phyloP scores from a whole-genome alignment of 2,888 invertebrate genomes.

The Perizoma flavofasciatum region DNA sequence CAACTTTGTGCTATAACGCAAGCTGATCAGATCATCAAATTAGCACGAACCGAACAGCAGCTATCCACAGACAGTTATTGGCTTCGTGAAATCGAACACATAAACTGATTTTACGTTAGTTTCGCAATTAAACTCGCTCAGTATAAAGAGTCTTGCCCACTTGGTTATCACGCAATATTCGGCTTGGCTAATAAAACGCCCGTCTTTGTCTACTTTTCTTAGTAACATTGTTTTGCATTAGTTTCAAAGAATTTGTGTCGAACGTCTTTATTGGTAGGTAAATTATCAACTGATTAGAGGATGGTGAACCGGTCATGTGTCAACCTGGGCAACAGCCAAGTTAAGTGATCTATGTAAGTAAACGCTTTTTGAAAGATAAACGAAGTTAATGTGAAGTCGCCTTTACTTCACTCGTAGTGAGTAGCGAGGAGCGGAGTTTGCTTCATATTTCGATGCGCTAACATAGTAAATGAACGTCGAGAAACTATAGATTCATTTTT shows the following conservation, averaged over 20 bases:
- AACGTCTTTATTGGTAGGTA: too few relatives aligned
- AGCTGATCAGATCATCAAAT: slow-evolving; percentile 15
- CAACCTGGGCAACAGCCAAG: too few relatives aligned
- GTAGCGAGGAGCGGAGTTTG: slow-evolving; percentile 5
- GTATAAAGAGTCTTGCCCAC: slow-evolving; percentile 4
- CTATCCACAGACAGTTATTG: slow-evolving; percentile 12
- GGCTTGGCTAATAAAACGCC: too few relatives aligned
- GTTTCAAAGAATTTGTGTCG: too few relatives aligned
- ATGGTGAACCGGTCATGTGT: too few relatives aligned
- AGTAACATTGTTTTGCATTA: too few relatives aligned
- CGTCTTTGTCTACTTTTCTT: too few relatives aligned
- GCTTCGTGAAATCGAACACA: slow-evolving; percentile 18
- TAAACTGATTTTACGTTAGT: slow-evolving; percentile 28
- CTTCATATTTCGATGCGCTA: slow-evolving; percentile 14
- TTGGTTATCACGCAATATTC: background rate
- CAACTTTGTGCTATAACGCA: background rate
- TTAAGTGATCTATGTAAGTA: too few relatives aligned
- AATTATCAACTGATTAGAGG: too few relatives aligned
- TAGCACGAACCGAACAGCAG: slow-evolving; percentile 9
- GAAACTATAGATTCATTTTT: slow-evolving; percentile 16
- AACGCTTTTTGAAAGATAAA: too few relatives aligned
- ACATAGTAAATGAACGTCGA: slow-evolving; percentile 6
- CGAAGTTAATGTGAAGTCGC: background rate
- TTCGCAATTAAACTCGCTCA: slow-evolving; percentile 22
- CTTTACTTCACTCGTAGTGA: background rate